Conservation (phyloP, 2,113 vertebrate genomes). For the Ophthalmotilapia sp. region DNA sequence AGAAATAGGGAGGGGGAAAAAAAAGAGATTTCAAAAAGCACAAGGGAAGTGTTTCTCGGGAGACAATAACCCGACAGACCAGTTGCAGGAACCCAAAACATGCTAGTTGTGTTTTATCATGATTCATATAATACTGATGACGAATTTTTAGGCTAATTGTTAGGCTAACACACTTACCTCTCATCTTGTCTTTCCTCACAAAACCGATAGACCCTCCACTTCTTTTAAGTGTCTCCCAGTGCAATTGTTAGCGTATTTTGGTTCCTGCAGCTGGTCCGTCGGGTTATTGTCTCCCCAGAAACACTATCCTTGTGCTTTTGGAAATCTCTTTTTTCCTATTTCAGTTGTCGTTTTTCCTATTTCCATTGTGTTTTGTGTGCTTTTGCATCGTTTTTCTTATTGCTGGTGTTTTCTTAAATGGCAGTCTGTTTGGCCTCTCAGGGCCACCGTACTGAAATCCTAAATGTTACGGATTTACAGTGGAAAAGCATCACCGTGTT, state of each 20-base stretch:
- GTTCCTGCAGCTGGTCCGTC: not conserved
- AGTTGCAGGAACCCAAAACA: not conserved
- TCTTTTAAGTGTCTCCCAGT: not conserved
- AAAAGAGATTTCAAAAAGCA: not conserved
- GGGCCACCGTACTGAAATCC: not conserved
- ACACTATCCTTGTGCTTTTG: not conserved
- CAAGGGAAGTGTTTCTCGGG: not conserved
- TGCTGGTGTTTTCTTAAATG: not conserved
- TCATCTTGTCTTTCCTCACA: not conserved
- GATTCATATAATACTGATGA: not conserved
- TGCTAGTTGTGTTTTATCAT: not conserved
- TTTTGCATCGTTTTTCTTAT: not conserved
- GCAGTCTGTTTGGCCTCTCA: not conserved
- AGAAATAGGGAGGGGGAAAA: rapidly evolving
- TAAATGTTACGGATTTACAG: not conserved
- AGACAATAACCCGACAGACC: not conserved
- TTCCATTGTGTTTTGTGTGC: not conserved
- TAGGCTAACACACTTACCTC: not conserved
- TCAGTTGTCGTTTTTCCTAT: not conserved
- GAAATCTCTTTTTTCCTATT: not conserved
- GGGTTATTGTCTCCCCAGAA: not conserved
- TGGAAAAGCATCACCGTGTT: not conserved
- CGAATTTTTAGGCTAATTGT: not conserved
- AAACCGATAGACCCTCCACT: not conserved
- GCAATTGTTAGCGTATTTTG: not conserved